These are phyloP conservation scores for Drosophila monieri DNA, from an alignment of 2,888 invertebrate genomes.

Conservation along the genomic window DNA sequence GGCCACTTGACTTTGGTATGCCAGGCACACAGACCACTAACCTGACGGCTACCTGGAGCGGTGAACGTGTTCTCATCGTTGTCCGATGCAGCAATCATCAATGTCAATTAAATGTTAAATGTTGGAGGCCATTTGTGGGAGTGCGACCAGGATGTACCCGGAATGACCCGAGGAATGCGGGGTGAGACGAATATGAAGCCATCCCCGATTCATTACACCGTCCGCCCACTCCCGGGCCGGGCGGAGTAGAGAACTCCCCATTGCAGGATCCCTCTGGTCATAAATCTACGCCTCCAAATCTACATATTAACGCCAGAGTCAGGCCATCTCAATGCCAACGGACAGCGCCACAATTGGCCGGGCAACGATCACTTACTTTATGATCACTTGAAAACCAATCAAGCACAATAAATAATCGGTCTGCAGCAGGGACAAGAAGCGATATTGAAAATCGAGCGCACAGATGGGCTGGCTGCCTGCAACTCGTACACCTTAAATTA, in stretches of 20 bases:
- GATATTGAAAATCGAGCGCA: slow-evolving; percentile 82
- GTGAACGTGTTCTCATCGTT: slow-evolving; percentile 63
- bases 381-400: slow-evolving; percentile 84
- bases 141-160: slow-evolving; percentile 58
- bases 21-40: slow-evolving; percentile 48
- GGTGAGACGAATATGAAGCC: slow-evolving; percentile 54
- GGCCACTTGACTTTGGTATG: slow-evolving; percentile 39
- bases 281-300: slow-evolving; percentile 77
- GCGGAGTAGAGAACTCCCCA: not conserved
- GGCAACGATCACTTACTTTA: slow-evolving; percentile 82
- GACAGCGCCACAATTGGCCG: slow-evolving; percentile 71
- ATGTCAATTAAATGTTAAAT: slow-evolving; percentile 78
- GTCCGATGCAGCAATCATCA: slow-evolving; percentile 69
- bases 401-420: slow-evolving; percentile 84
- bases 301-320: slow-evolving; percentile 72
- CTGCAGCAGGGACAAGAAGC: slow-evolving; percentile 53
- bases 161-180: slow-evolving; percentile 37
- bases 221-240: not conserved
- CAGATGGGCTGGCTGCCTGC: slow-evolving; percentile 23
- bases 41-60: slow-evolving; percentile 29
- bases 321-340: slow-evolving; percentile 56
- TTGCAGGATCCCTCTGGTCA: slow-evolving; percentile 26
- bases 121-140: slow-evolving; percentile 61
- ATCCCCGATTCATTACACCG: slow-evolving; percentile 28
- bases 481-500: slow-evolving; percentile 82